Evolutionary conservation across 1,140 invertebrate species (phyloP), one percentile per base, ranked within the genome.

Genomic region (Zaprionus inermis): DNA sequence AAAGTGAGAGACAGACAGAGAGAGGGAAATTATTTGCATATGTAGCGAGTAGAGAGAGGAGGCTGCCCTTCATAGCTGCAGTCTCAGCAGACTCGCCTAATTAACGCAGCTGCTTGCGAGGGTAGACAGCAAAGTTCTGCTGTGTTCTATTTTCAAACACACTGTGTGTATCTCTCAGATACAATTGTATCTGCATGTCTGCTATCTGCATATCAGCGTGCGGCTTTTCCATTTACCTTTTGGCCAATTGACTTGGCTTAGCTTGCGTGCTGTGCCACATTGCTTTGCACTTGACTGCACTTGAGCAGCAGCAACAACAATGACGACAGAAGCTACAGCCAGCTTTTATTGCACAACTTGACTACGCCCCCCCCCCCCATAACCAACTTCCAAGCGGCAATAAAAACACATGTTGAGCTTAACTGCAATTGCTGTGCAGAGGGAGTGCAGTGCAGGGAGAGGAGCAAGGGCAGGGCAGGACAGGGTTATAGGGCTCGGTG

Each of bases 231-330:
- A 65, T 70, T 64, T 54, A 67, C 41, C 61, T 67, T 52, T 71
- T 16, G 34, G 18, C 22, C 63, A 68, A 71, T 80, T 74, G 70
- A 20, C 73, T 78, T 60, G 34, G 67, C 58, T 46, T 14, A 49
- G 65, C 51, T 68, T 81, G 82, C 82, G 75, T 86, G 79, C n/a
- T 76, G 32, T 70, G 54, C 71, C 54, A 52, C 51, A 52, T 58
- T 44, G 51, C 51, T 63, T 55, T 84, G 74, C 81, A 66, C 75
- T 86, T 86, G 78, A 86, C 72, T 80, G 24, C 67, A 66, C n/a
- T n/a, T n/a, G n/a, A n/a, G 1, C 22, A 38, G 34, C 38, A 58
- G 44, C 34, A 28, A 51, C 30, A 22, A 32, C 30, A 32, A 18
- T 16, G 2, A 5, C 5, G n/a, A 32, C 30, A 28, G 12, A 28